Evolutionary conservation across 2,797 vertebrate genomes (phyloP), one percentile per base, ranked within the genome.

Genomic region (Lerista edwardsae): DNA sequence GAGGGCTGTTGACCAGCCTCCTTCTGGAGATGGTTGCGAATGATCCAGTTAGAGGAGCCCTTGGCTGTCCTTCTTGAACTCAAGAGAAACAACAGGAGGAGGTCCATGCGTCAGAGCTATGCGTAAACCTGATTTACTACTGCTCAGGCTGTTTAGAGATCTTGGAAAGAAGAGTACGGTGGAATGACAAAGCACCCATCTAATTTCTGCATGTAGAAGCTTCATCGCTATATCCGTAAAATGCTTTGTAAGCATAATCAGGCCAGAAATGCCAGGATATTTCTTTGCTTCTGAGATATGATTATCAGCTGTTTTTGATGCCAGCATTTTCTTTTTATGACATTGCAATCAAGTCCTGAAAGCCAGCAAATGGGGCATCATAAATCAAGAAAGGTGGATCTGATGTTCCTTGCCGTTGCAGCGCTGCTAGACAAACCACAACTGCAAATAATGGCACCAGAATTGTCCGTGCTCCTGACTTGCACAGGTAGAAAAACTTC

Each of bases 401-500:
- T 39, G 34, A 57, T 41, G 21, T 25, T 67, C 25, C 27, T 73
- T 29, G 31, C 29, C 36, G 47, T 0, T 0, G 14, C 31, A 82
- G 87, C 0, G 72, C 31, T 59, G 65, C 27, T 1, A 36, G 5
- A 61, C 67, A 51, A n/a, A 31, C 61, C 61, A 34, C 44, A 34
- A 6, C 29, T 72, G 69, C 80, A 85, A 72, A 36, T n/a, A 4
- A n/a, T 23, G 68, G 34, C 80, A 79, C 68, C 51, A 75, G 88
- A 41, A 39, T 79, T 89, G 27, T 76, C 62, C 25, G 47, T 11
- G 44, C 62, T 80, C 41, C 57, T 82, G 84, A 82, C 80, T 59
- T 75, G 85, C 81, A 44, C 34, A 88, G 36, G 41, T 77, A 67
- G 79, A 68, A 79, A 89, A 86, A 87, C 6, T 57, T 86, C 61